These are phyloP conservation scores for Strigamia maritima DNA, from an alignment of 2,888 invertebrate species.

Conservation along the genomic window DNA sequence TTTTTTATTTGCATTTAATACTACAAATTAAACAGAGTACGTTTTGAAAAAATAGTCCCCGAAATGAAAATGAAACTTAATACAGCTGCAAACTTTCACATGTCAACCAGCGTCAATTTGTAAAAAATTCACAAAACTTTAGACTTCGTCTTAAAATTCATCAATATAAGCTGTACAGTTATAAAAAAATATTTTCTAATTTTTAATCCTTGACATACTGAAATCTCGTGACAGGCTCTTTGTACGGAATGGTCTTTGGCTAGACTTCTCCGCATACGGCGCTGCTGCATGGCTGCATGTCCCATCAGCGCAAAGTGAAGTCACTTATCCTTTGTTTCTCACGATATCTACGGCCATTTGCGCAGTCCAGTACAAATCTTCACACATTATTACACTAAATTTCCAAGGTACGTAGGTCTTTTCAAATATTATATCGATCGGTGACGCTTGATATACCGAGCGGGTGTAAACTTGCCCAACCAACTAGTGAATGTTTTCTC, in stretches of 20 bases:
- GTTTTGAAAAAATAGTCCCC: neutral
- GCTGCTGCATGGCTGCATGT: slow-evolving; percentile 31
- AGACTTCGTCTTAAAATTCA: neutral
- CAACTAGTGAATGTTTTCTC: slow-evolving; percentile 12
- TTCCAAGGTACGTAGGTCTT: slow-evolving; percentile 12
- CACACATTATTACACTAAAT: neutral
- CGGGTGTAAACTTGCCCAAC: neutral
- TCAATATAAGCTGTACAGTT: neutral
- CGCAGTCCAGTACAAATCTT: neutral
- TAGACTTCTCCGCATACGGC: neutral
- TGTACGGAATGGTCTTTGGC: neutral
- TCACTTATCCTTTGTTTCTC: slow-evolving; percentile 32
- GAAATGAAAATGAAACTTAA: neutral
- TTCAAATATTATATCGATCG: neutral
- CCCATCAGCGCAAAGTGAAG: slow-evolving; percentile 31
- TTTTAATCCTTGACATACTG: neutral
- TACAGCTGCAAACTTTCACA: neutral
- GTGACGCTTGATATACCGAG: neutral
- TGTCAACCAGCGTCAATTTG: neutral
- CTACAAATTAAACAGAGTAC: no score
- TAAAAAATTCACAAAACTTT: neutral
- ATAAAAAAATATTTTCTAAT: neutral
- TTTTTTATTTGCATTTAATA: no score
- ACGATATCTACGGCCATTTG: slow-evolving; percentile 21
- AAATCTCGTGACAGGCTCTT: neutral